Percentiles rank a stretch among this genome's conserved stretches.
These are phyloP conservation scores for Gasteruption jaculator DNA, from an alignment of 2,888 invertebrate genomes.

Conservation along the genomic window DNA sequence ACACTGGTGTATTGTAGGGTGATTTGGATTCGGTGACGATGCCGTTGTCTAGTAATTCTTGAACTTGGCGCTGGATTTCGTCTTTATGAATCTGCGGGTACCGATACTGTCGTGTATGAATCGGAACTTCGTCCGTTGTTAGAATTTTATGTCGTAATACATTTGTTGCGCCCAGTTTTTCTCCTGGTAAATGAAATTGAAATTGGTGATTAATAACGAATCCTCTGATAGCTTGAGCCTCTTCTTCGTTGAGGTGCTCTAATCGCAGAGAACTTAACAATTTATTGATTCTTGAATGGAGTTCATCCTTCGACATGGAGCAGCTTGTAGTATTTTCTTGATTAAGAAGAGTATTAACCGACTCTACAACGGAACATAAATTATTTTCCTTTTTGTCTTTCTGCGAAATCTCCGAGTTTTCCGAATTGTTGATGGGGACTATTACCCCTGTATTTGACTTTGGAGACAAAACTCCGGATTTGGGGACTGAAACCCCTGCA, in stretches of 20 bases:
- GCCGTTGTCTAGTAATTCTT: conserved; percentile 13
- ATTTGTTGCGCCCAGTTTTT: conserved; percentile 11
- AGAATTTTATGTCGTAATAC: conserved; percentile 15
- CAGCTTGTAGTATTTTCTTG: too few relatives aligned
- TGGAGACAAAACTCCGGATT: too few relatives aligned
- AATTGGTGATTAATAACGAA: conserved; percentile 12
- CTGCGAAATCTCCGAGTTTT: too few relatives aligned
- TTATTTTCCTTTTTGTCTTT: too few relatives aligned
- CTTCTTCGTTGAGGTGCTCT: conserved; percentile 22
- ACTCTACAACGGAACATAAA: too few relatives aligned
- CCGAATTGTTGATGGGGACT: too few relatives aligned
- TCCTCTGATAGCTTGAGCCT: conserved; percentile 14
- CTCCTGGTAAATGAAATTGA: conserved; percentile 16
- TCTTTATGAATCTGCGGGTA: conserved; percentile 17
- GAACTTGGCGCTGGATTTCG: conserved; percentile 20
- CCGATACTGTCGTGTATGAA: conserved; percentile 20
- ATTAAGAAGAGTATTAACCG: too few relatives aligned
- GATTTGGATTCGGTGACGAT: conserved; percentile 17
- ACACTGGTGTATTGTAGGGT: conserved; percentile 21
- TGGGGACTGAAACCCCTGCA: too few relatives aligned
- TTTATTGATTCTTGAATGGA: too few relatives aligned
- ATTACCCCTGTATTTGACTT: too few relatives aligned
- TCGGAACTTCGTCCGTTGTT: conserved; percentile 17
- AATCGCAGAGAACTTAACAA: not conserved
- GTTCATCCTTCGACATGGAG: too few relatives aligned